Evolutionary conservation across 2,888 invertebrate species (phyloP), one percentile per base, ranked within the genome.

Genomic region (Drosophila testacea): DNA sequence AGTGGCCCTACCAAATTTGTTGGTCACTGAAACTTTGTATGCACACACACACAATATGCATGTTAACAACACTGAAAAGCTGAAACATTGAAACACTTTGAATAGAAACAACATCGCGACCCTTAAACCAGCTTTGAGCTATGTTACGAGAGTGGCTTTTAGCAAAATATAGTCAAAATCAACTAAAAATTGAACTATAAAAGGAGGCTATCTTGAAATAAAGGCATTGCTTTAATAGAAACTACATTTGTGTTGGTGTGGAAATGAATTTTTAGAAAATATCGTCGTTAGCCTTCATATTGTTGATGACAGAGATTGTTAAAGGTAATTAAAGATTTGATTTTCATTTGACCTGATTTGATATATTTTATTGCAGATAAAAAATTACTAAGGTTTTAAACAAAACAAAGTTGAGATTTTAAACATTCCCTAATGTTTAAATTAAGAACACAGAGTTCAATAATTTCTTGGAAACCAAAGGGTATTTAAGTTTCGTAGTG

Each of bases 1-100:
- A 30, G 22, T 38, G 39, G 22, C 22, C 13, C 46, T 7, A 47
- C 51, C 36, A 59, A 51, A 61, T 75, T 39, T 13, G 39, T 30
- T 55, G 44, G 54, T 62, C 39, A 34, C 61, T 13, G 54, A 69
- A 70, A 69, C 68, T 54, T 70, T 72, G 61, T 60, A 51, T 41
- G 39, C 74, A 74, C 22, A 74, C 16, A 47, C 47, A 54, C 39
- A 32, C 22, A 34, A 38, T 30, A 65, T 60, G 34, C 44, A 55
- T 57, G 44, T 47, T 48, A 44, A 54, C 71, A 48, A 65, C 61
- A 55, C 61, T 54, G 62, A 55, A 54, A 34, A 50, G 48, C 48
- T 50, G 27, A 34, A 39, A 30, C 48, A 48, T 36, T 56, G 41
- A 39, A 74, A 56, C 73, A 66, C 41, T 66, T 61, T 71, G 30